Evolutionary conservation across 2,797 vertebrate genomes (phyloP).

Genomic region (Ataeniobius toweri): DNA sequence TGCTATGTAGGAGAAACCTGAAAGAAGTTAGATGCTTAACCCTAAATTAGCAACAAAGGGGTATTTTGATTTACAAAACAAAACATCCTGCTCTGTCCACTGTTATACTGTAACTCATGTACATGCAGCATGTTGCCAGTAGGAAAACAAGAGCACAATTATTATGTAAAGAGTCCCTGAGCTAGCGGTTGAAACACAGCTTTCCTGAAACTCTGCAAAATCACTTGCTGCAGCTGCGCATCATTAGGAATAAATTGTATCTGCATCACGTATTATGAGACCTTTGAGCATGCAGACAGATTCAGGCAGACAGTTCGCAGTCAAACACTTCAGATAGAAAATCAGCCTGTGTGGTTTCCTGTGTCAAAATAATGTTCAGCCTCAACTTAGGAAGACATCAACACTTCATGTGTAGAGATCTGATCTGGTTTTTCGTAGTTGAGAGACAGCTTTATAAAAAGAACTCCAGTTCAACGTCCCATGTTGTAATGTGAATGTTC

Average conservation of each 20-base stretch:
- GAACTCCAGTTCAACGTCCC: neutral
- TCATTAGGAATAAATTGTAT: neutral
- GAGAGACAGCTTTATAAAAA: neutral
- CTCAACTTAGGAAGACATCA: neutral
- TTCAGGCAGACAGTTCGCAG: neutral
- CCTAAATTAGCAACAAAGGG: neutral
- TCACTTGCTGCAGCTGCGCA: neutral
- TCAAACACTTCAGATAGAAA: neutral
- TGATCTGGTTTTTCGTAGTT: neutral
- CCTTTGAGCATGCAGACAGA: neutral
- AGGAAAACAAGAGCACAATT: neutral
- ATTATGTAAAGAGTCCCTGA: neutral
- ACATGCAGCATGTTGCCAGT: too few relatives aligned
- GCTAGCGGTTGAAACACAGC: neutral
- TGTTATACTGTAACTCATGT: neutral
- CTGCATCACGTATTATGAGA: neutral
- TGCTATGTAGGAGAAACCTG: slow-evolving; percentile 6
- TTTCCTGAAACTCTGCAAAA: neutral
- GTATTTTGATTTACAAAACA: neutral
- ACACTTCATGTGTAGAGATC: neutral
- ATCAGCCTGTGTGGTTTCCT: slow-evolving; percentile 25
- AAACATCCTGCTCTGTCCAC: neutral
- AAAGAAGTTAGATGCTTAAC: slow-evolving; percentile 16
- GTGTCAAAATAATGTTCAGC: slow-evolving; percentile 11
- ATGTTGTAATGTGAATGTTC: slow-evolving; percentile 6